These are phyloP conservation scores for Latheticus oryzae DNA, from an alignment of 2,888 invertebrate species.

Conservation along the genomic window DNA sequence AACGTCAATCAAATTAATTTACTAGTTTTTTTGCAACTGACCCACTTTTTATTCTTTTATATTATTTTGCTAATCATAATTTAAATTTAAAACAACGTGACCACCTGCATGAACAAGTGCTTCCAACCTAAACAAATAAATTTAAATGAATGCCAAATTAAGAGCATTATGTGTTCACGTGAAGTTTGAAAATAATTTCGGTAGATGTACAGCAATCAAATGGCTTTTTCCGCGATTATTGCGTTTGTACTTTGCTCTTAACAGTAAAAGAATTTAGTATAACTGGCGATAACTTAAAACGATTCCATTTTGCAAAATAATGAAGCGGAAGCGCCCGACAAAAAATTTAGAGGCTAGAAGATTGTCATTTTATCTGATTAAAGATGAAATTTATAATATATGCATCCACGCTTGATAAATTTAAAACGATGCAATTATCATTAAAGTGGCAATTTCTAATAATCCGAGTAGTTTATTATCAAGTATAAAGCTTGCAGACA, in stretches of 20 bases:
- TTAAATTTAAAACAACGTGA: conserved; percentile 21
- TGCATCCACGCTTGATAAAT: conserved; percentile 4
- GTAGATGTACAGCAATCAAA: too few relatives aligned
- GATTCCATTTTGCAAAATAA: too few relatives aligned
- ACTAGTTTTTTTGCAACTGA: conserved; percentile 28
- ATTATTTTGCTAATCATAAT: conserved; percentile 11
- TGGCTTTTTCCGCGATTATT: too few relatives aligned
- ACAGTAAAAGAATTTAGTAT: too few relatives aligned
- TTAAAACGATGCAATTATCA: conserved; percentile 2
- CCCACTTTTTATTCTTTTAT: conserved; percentile 29
- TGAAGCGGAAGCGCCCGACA: too few relatives aligned
- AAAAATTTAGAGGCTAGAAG: too few relatives aligned
- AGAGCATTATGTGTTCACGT: too few relatives aligned
- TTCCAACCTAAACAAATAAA: conserved; percentile 15
- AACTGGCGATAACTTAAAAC: too few relatives aligned
- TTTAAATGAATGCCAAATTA: conserved; percentile 5
- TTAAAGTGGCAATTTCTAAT: conserved; percentile 5
- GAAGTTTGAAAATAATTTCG: too few relatives aligned
- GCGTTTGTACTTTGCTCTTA: too few relatives aligned
- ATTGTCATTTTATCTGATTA: too few relatives aligned
- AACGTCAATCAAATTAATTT: background rate
- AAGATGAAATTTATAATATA: too few relatives aligned
- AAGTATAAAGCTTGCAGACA: conserved; percentile 8
- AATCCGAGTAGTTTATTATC: conserved; percentile 4
- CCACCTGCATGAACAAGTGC: conserved; percentile 25